Percentiles rank a stretch among this genome's conserved stretches.
Conservation (phyloP, 2,888 invertebrate species). For the Eupithecia centaureata region DNA sequence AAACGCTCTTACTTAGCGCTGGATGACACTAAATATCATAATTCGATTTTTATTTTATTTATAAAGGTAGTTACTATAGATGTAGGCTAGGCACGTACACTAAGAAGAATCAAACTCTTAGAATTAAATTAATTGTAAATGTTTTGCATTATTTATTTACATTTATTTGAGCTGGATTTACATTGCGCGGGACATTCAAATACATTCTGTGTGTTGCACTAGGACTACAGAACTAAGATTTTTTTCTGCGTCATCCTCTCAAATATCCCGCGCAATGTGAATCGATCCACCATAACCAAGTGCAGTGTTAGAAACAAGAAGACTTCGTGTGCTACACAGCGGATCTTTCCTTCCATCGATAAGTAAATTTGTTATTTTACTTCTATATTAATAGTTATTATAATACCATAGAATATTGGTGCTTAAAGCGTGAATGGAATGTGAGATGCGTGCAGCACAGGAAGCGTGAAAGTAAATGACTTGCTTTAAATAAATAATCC, state of each 20-base stretch:
- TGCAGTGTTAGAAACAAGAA: constrained; percentile 46
- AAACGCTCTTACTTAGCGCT: no score
- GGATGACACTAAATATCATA: no score
- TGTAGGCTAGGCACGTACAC: no score
- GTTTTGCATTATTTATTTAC: no score
- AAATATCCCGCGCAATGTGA: background rate
- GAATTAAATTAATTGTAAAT: no score
- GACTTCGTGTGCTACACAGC: constrained; percentile 78
- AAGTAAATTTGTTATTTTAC: constrained; percentile 58
- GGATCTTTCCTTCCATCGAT: constrained; percentile 66
- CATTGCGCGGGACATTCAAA: no score
- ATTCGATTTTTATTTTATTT: no score
- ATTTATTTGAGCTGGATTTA: no score
- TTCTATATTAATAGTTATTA: constrained; percentile 22
- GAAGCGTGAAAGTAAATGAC: constrained; percentile 64
- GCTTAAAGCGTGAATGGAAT: constrained; percentile 65
- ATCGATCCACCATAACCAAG: background rate
- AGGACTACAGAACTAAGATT: no score
- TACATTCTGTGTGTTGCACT: no score
- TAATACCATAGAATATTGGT: constrained; percentile 39
- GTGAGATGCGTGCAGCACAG: constrained; percentile 75
- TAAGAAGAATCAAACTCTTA: no score
- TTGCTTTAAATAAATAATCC: background rate
- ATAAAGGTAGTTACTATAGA: no score
- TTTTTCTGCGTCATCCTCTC: background rate